Evolutionary conservation across 1,140 invertebrate genomes (phyloP).

Genomic region (Radopholus similis): DNA sequence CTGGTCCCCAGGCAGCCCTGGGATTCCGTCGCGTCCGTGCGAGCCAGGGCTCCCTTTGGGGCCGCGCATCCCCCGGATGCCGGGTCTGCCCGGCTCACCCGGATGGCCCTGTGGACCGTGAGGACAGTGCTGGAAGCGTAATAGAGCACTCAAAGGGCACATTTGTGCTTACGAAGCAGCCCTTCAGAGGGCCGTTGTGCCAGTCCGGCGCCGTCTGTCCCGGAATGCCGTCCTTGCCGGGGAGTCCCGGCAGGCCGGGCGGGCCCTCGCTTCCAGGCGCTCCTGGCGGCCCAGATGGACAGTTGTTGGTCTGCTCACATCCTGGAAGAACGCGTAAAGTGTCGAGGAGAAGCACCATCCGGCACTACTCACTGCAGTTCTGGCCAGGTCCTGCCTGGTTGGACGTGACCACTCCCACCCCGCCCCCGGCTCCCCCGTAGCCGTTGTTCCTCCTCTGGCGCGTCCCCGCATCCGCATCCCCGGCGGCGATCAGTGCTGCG

Average conservation of each 20-base stretch:
- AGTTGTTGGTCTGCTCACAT: constrained; percentile 12
- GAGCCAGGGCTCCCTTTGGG: constrained; percentile 2
- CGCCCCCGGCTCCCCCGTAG: no score
- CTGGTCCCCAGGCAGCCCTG: constrained; percentile 13
- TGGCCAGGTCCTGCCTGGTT: not conserved
- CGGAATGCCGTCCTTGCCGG: constrained; percentile 2
- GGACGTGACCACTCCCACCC: no score
- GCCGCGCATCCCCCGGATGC: constrained; percentile 15
- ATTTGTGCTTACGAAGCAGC: constrained; percentile 16
- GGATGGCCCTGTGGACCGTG: constrained; percentile 9
- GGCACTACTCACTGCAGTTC: not conserved
- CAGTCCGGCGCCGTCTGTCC: constrained; percentile 15
- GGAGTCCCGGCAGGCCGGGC: not conserved
- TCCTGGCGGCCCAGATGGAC: constrained; percentile 9
- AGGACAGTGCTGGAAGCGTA: constrained; percentile 3
- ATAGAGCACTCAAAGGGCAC: not conserved
- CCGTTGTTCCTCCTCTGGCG: not conserved
- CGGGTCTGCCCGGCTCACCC: constrained; percentile 8
- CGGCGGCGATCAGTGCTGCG: constrained; percentile 12
- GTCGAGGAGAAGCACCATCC: no score
- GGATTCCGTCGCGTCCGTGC: constrained; percentile 10
- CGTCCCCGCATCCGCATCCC: not conserved
- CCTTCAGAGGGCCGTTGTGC: constrained; percentile 16
- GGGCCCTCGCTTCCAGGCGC: constrained; percentile 2
- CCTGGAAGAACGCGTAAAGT: not conserved